Percentiles rank a stretch among this genome's conserved stretches.
phyloP scores from a whole-genome alignment of 2,113 vertebrate genomes.

The Paramormyrops kingsleyae region DNA sequence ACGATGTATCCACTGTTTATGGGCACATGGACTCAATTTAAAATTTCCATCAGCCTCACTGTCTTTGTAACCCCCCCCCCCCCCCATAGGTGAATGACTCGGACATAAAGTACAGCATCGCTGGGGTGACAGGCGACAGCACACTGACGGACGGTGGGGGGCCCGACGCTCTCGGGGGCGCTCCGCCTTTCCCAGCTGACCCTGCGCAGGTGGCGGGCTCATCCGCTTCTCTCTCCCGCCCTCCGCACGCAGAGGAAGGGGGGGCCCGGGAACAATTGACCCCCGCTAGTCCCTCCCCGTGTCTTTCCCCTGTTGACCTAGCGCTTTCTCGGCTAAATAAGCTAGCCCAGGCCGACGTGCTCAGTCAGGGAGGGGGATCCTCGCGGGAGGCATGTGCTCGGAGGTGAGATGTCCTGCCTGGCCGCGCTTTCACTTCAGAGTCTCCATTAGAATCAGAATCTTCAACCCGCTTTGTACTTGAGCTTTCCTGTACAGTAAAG shows the following conservation, averaged over 20 bases:
- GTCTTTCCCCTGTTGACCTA: slow-evolving; percentile 24
- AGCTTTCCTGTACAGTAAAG: neutral
- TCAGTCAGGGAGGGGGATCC: slow-evolving; percentile 44
- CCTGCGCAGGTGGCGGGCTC: slow-evolving; percentile 2
- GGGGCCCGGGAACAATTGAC: slow-evolving; percentile 25
- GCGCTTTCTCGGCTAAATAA: slow-evolving; percentile 44
- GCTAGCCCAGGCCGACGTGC: slow-evolving; percentile 41
- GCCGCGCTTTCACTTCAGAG: no score
- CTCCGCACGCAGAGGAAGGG: slow-evolving; percentile 29
- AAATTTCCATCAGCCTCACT: neutral
- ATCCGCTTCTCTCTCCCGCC: slow-evolving; percentile 28
- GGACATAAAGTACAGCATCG: slow-evolving; percentile 44
- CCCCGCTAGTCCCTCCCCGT: slow-evolving; percentile 26
- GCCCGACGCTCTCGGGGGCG: slow-evolving; percentile 24
- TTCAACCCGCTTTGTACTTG: neutral
- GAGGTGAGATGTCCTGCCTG: slow-evolving; percentile 45
- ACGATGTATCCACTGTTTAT: neutral
- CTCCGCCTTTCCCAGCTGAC: slow-evolving; percentile 25
- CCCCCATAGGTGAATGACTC: slow-evolving; percentile 53
- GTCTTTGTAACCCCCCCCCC: neutral
- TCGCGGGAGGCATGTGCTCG: slow-evolving; percentile 49
- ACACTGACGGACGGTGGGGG: slow-evolving; percentile 47
- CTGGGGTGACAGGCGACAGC: slow-evolving; percentile 46
- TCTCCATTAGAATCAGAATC: neutral
- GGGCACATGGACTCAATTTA: neutral